A percentile compares a stretch with the other conserved stretches of the same genome.
phyloP scores from a whole-genome alignment of 2,113 vertebrate genomes.

The Pygoscelis antarcticus region DNA sequence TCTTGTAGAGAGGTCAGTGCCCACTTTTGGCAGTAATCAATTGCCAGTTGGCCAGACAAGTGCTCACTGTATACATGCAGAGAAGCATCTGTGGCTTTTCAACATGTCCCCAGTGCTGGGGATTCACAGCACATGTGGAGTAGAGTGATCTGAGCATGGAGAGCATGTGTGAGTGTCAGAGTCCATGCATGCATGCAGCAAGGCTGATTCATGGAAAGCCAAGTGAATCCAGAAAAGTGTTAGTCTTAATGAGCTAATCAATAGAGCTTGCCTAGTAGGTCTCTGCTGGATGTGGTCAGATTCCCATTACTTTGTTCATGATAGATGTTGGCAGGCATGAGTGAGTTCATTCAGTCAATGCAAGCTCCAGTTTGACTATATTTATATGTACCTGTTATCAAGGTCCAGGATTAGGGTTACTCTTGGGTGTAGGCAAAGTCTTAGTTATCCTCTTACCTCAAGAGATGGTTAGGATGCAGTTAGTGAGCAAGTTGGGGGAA shows the following conservation, averaged over 20 bases:
- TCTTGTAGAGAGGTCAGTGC: background rate
- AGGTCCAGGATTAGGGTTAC: background rate
- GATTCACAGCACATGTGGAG: background rate
- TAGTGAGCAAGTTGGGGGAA: background rate
- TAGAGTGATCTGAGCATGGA: background rate
- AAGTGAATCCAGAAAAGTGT: background rate
- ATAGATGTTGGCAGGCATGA: background rate
- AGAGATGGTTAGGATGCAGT: background rate
- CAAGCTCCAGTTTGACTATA: background rate
- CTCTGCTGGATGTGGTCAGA: background rate
- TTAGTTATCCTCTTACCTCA: background rate
- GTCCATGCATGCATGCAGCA: background rate
- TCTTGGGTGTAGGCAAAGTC: background rate
- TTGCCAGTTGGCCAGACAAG: background rate
- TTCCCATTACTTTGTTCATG: background rate
- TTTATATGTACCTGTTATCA: background rate
- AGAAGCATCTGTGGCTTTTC: constrained; percentile 17
- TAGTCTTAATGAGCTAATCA: background rate
- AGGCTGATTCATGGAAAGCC: background rate
- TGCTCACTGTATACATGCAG: background rate
- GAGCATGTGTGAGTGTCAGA: background rate
- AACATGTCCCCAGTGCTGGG: background rate
- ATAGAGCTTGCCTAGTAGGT: background rate
- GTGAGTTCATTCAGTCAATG: background rate
- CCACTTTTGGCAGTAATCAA: background rate